A percentile compares a stretch with the other conserved stretches of the same genome.
Evolutionary conservation across 2,113 vertebrate species (phyloP).

Genomic region (Notarius quadriscutis): DNA sequence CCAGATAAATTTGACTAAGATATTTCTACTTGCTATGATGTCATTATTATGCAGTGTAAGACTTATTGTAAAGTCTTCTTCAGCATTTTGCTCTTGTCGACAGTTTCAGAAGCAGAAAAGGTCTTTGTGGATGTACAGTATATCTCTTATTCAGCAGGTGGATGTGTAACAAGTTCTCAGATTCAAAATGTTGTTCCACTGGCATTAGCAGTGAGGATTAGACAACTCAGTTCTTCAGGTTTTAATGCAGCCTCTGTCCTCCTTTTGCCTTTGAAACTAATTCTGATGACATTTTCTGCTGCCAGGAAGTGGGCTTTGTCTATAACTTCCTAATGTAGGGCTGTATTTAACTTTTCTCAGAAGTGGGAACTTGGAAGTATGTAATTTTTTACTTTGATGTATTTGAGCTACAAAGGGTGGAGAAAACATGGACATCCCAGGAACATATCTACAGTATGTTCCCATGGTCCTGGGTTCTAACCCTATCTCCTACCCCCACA

Average conservation of each 20-base stretch:
- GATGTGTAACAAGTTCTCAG: background rate
- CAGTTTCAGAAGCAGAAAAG: background rate
- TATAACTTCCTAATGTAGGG: background rate
- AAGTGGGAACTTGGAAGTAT: background rate
- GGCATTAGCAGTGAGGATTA: background rate
- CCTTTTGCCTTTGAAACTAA: conserved; percentile 5
- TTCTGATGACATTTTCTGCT: conserved; percentile 31
- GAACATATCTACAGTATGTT: too few relatives aligned
- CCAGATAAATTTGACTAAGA: background rate
- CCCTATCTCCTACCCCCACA: too few relatives aligned
- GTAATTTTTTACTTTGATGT: too few relatives aligned
- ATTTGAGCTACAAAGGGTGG: background rate
- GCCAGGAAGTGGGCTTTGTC: background rate
- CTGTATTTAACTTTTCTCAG: background rate
- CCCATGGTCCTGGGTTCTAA: too few relatives aligned
- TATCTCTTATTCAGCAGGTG: background rate
- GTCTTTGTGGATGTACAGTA: background rate
- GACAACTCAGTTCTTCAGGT: background rate
- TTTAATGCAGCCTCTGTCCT: background rate
- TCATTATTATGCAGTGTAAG: background rate
- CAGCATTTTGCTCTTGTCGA: background rate
- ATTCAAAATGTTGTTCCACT: background rate
- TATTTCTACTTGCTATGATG: background rate
- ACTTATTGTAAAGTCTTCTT: background rate
- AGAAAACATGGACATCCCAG: background rate